These are phyloP conservation scores for Podarcis muralis DNA, from an alignment of 2,113 vertebrate species.

Conservation along the genomic window DNA sequence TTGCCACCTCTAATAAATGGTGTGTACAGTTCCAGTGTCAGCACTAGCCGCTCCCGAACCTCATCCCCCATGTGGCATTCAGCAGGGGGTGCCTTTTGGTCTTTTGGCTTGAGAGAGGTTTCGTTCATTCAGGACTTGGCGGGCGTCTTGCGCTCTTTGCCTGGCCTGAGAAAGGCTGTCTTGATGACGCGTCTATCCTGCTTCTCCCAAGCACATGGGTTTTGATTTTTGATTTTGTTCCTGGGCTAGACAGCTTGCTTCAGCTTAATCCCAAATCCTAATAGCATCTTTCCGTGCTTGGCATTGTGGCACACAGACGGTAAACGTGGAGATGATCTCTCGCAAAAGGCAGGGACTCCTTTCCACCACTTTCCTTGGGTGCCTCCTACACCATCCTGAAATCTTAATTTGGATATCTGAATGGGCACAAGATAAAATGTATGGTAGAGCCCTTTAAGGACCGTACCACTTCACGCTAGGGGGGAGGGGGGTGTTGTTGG, in stretches of 20 bases:
- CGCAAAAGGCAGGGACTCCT: neutral
- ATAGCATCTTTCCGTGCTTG: neutral
- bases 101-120: neutral
- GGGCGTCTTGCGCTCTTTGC: neutral
- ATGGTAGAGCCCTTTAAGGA: neutral
- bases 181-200: neutral
- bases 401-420: neutral
- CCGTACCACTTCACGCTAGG: neutral
- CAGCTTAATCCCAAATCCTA: neutral
- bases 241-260: too few relatives aligned
- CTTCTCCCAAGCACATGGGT: neutral
- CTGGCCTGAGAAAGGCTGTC: neutral
- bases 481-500: neutral
- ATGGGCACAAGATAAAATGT: neutral
- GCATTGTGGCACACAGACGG: neutral
- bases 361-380: neutral
- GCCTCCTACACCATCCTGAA: too few relatives aligned
- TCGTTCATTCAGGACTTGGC: neutral
- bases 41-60: constrained; percentile 34
- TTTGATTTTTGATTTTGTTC: neutral
- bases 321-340: too few relatives aligned
- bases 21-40: constrained; percentile 27
- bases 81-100: constrained; percentile 12
- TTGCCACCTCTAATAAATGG: neutral
- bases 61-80: neutral